phyloP scores from a whole-genome alignment of 2,888 invertebrate species.

The Trypoxylon attenuatum region DNA sequence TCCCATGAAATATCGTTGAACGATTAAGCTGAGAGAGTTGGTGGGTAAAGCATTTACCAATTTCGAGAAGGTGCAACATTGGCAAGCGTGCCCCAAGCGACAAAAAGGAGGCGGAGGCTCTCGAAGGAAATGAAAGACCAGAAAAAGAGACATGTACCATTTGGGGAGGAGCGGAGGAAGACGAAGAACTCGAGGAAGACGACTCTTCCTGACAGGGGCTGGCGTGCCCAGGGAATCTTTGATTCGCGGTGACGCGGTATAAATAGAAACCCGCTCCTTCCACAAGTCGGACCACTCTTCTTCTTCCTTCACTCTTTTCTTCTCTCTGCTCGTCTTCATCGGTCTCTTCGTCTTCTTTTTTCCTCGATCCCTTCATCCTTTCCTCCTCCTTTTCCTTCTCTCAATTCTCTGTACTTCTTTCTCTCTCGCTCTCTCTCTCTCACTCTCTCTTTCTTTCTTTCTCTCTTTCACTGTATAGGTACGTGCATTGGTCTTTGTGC shows the following conservation, averaged over 20 bases:
- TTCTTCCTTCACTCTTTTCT: slow-evolving; percentile 10
- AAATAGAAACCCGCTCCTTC: slow-evolving; percentile 55
- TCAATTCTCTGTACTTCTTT: slow-evolving; percentile 19
- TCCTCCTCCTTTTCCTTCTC: slow-evolving; percentile 26
- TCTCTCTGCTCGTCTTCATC: slow-evolving; percentile 13
- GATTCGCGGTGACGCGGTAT: slow-evolving; percentile 58
- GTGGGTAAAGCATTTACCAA: too few species aligned
- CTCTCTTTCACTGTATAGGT: slow-evolving; percentile 6
- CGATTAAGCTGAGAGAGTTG: too few species aligned
- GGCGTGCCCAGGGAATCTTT: slow-evolving; percentile 44
- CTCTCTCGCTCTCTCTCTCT: slow-evolving; percentile 1
- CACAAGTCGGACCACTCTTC: slow-evolving; percentile 48
- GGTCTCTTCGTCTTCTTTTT: not conserved
- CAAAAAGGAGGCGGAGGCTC: not conserved
- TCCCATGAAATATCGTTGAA: too few species aligned
- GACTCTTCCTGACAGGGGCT: slow-evolving; percentile 30
- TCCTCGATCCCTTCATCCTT: slow-evolving; percentile 9
- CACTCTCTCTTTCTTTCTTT: slow-evolving; percentile 19
- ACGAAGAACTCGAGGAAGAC: slow-evolving; percentile 8
- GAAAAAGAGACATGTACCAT: too few species aligned
- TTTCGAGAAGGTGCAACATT: too few species aligned
- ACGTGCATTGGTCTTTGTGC: not conserved
- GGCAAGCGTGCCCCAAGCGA: too few species aligned
- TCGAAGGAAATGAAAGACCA: not conserved
- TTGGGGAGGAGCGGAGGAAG: slow-evolving; percentile 20